Conservation (phyloP, 2,888 invertebrate species). For the Charanyca ferruginea region DNA sequence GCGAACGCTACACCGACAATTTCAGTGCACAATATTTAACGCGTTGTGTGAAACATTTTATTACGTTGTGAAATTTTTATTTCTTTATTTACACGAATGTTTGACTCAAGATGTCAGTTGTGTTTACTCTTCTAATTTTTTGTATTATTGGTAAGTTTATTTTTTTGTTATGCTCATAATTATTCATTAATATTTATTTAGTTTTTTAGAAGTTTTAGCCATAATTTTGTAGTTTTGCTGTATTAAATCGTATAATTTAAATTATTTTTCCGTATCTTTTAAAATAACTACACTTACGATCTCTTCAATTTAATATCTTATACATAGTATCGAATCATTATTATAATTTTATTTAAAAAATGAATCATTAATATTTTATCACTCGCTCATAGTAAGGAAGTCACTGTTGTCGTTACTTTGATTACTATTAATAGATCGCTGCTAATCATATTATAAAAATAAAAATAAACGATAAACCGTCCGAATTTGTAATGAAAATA, state of each 20-base stretch:
- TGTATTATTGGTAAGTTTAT: conserved; percentile 75
- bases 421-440: conserved; percentile 32
- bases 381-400: conserved; percentile 29
- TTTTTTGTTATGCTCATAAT: neutral
- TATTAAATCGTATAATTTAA: too few relatives aligned
- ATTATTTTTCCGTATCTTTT: neutral
- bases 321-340: neutral
- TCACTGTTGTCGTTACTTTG: conserved; percentile 27
- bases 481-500: neutral
- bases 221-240: too few relatives aligned
- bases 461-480: conserved; percentile 8
- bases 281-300: neutral
- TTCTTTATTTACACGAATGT: conserved; percentile 68
- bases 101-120: conserved; percentile 75
- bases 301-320: neutral
- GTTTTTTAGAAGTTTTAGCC: too few relatives aligned
- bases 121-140: conserved; percentile 71
- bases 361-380: conserved; percentile 30
- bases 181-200: neutral
- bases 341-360: neutral
- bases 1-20: conserved; percentile 17
- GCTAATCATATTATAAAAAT: conserved; percentile 11
- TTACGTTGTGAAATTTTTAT: conserved; percentile 14
- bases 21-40: conserved; percentile 28
- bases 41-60: conserved; percentile 20